A percentile compares a stretch with the other conserved stretches of the same genome.
These are phyloP conservation scores for Epizoanthus scotinus DNA, from an alignment of 92 coral and sea anemone genomes.

Conservation along the genomic window DNA sequence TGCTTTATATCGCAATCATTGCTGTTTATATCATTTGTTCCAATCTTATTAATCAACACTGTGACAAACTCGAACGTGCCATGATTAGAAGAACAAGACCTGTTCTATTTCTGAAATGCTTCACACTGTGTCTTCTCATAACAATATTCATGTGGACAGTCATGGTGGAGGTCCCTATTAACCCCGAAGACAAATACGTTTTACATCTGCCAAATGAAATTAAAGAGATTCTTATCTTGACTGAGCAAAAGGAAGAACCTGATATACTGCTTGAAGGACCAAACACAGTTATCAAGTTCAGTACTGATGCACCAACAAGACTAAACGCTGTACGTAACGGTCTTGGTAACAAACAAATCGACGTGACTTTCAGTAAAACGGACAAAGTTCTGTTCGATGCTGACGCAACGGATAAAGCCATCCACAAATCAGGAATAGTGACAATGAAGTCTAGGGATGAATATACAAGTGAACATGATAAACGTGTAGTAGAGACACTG, in stretches of 20 bases:
- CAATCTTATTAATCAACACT: background rate
- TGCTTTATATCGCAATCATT: background rate
- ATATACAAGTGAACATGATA: background rate
- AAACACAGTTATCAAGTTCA: background rate
- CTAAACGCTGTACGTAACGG: background rate
- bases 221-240: background rate
- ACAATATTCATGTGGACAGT: conserved; percentile 3
- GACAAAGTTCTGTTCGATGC: background rate
- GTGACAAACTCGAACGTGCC: background rate
- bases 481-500: background rate
- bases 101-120: background rate
- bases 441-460: background rate
- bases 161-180: background rate
- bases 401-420: background rate
- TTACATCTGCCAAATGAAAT: background rate
- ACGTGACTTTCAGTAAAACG: background rate
- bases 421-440: too few species aligned
- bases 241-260: background rate
- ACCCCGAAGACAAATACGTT: background rate
- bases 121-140: background rate
- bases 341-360: background rate
- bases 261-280: background rate
- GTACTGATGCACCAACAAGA: background rate
- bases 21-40: background rate
- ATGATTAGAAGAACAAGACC: background rate